A percentile compares a stretch with the other conserved stretches of the same genome.
Evolutionary conservation across 1,140 invertebrate species (phyloP).

Genomic region (Stegodyphus dumicola): DNA sequence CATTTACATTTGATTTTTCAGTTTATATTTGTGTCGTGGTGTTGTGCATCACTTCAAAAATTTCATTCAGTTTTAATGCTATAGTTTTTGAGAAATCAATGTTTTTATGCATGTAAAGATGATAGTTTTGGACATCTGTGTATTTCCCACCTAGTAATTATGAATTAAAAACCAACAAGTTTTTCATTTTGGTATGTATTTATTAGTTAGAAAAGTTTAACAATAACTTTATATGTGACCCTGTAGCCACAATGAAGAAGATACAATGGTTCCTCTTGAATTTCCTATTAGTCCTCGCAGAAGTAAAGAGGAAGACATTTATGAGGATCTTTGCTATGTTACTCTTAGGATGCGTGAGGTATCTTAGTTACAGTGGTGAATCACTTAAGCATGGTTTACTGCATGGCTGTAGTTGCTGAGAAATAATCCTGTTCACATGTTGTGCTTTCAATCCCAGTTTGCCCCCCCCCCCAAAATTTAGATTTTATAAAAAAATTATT

Average conservation of each 20-base stretch:
- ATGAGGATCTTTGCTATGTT: constrained; percentile 88
- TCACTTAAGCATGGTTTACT: neutral
- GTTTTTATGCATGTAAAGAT: no score
- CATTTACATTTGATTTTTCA: no score
- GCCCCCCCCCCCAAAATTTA: no score
- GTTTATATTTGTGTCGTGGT: no score
- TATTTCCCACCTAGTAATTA: no score
- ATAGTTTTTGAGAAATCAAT: no score
- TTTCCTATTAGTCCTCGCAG: constrained; percentile 63
- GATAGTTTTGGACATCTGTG: no score
- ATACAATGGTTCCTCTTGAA: constrained; percentile 60
- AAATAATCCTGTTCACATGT: neutral
- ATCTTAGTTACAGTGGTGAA: constrained; percentile 12
- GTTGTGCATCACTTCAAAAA: no score
- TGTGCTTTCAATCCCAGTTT: no score
- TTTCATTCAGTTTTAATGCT: no score
- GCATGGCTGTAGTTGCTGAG: constrained; percentile 14
- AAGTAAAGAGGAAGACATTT: constrained; percentile 83
- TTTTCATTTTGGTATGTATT: neutral
- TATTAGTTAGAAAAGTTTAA: neutral
- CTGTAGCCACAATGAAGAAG: constrained; percentile 61
- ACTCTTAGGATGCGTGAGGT: constrained; percentile 72
- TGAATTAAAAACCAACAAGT: no score
- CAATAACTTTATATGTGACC: neutral
- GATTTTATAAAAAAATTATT: no score